Percentiles rank a stretch among this genome's conserved stretches.
Evolutionary conservation across 2,888 invertebrate species (phyloP).

Genomic region (Odontocolon sp.): DNA sequence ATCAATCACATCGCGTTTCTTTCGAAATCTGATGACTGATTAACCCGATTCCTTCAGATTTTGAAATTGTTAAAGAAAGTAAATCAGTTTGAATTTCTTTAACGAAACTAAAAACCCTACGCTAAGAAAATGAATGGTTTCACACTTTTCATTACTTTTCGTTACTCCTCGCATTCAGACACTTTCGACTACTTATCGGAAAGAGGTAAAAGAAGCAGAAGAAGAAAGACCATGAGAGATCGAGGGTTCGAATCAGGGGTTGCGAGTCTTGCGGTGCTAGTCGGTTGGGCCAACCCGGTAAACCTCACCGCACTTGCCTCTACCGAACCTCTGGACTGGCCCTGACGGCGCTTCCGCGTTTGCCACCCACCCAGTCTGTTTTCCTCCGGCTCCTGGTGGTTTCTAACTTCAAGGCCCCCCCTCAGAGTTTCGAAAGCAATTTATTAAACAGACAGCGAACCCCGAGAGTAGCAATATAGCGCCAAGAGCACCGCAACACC

Average conservation of each 20-base stretch:
- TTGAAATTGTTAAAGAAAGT: no score
- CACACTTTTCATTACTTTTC: neutral
- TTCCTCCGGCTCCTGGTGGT: conserved; percentile 47
- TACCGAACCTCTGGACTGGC: conserved; percentile 1
- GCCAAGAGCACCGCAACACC: conserved; percentile 19
- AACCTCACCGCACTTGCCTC: conserved; percentile 53
- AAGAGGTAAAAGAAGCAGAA: neutral
- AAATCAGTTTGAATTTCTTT: no score
- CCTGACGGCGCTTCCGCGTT: conserved; percentile 30
- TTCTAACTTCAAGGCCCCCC: conserved; percentile 47
- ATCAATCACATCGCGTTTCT: no score
- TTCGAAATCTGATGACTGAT: no score
- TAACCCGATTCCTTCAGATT: no score
- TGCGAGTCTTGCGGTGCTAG: conserved; percentile 56
- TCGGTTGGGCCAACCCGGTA: conserved; percentile 59
- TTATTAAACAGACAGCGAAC: conserved; percentile 61
- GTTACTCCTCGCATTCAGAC: neutral
- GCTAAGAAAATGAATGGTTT: no score
- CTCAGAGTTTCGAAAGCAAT: conserved; percentile 60
- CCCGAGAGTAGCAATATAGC: conserved; percentile 29
- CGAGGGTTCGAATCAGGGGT: conserved; percentile 12
- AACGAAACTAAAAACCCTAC: no score
- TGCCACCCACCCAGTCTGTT: conserved; percentile 22
- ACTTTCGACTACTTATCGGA: neutral
- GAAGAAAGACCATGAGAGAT: conserved; percentile 12